Evolutionary conservation across 2,888 invertebrate genomes (phyloP).

Genomic region (Brachyptera risi): DNA sequence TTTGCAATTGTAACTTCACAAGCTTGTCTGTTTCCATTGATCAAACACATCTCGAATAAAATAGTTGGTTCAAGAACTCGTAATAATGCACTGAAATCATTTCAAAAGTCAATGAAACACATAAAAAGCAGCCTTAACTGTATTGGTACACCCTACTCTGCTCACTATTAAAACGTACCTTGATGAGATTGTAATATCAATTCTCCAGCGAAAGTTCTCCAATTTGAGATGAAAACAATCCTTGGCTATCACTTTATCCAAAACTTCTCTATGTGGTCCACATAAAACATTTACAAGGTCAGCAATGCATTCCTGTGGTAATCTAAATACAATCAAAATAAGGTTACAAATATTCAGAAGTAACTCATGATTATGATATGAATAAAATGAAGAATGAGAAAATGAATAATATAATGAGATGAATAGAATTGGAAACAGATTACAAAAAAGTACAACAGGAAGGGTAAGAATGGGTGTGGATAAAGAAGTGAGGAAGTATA

Average conservation of each 20-base stretch:
- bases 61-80: conserved; percentile 49
- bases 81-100: conserved; percentile 44
- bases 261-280: conserved; percentile 46
- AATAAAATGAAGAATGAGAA: too few relatives aligned
- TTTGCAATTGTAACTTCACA: conserved; percentile 50
- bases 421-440: too few relatives aligned
- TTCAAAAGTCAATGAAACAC: neutral
- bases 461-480: too few relatives aligned
- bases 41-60: conserved; percentile 49
- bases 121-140: too few relatives aligned
- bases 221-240: conserved; percentile 45
- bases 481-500: too few relatives aligned
- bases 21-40: conserved; percentile 46
- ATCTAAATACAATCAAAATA: conserved; percentile 38
- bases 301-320: conserved; percentile 49
- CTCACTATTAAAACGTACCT: conserved; percentile 44
- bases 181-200: conserved; percentile 51
- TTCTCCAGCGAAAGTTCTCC: conserved; percentile 49
- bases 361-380: too few relatives aligned
- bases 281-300: conserved; percentile 50
- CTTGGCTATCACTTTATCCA: conserved; percentile 43
- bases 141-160: too few relatives aligned
- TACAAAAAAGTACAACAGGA: too few relatives aligned
- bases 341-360: too few relatives aligned
- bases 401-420: too few relatives aligned